Conservation (phyloP, 2,797 vertebrate genomes). For the Sciaenops ocellatus region DNA sequence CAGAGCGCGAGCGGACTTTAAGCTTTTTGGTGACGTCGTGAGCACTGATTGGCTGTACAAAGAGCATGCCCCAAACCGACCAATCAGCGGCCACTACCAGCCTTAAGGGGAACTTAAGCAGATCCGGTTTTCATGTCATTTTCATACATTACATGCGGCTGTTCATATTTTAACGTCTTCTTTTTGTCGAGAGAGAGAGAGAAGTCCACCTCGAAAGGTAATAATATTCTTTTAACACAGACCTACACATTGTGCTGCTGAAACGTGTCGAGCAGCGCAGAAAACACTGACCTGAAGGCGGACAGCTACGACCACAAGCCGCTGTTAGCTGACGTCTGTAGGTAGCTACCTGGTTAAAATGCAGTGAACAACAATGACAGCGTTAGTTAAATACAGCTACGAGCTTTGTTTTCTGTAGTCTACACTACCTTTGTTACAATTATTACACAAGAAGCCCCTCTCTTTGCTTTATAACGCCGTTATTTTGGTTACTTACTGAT, state of each 20-base stretch:
- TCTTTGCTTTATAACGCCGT: too few relatives aligned
- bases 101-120: rapidly evolving
- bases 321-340: background rate
- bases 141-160: rapidly evolving
- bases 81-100: background rate
- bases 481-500: too few relatives aligned
- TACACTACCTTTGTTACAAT: background rate
- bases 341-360: too few relatives aligned
- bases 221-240: rapidly evolving
- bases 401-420: background rate
- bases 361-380: too few relatives aligned
- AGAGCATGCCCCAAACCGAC: background rate
- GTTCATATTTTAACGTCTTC: rapidly evolving
- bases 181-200: rapidly evolving
- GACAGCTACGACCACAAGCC: too few relatives aligned
- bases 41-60: constrained; percentile 20
- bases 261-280: background rate
- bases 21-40: rapidly evolving
- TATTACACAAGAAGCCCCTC: background rate
- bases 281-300: background rate
- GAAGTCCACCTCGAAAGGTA: background rate
- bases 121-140: too few relatives aligned
- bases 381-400: too few relatives aligned
- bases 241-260: rapidly evolving
- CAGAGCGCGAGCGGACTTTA: background rate